Percentiles rank a stretch among this genome's conserved stretches.
These are phyloP conservation scores for Pedionomus torquatus DNA, from an alignment of 2,113 vertebrate species.

Conservation along the genomic window DNA sequence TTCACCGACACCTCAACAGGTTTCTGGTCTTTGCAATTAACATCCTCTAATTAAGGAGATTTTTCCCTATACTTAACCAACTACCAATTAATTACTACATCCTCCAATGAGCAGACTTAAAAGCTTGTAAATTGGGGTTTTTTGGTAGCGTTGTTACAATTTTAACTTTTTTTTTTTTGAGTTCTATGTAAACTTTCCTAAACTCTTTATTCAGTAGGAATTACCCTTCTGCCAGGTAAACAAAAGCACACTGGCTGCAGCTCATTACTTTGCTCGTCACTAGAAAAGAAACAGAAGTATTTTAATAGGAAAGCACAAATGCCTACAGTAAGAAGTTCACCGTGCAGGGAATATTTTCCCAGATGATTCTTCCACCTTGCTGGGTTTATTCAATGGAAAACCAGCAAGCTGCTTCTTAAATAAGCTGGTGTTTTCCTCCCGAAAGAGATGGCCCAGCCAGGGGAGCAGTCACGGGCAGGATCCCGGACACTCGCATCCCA, in stretches of 20 bases:
- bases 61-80: background rate
- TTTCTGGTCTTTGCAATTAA: background rate
- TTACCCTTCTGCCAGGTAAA: background rate
- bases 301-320: background rate
- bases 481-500: accelerated
- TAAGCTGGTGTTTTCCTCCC: background rate
- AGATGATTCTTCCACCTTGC: background rate
- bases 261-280: background rate
- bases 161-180: background rate
- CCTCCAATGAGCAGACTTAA: background rate
- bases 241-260: background rate
- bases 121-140: background rate
- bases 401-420: background rate
- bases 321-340: accelerated
- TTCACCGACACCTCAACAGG: background rate
- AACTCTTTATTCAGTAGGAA: background rate
- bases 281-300: background rate
- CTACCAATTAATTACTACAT: background rate
- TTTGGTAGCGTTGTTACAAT: background rate
- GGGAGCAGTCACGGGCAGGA: background rate
- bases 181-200: background rate
- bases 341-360: accelerated
- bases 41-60: background rate
- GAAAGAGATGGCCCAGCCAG: background rate
- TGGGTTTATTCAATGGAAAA: background rate